Evolutionary conservation across 2,113 vertebrate species (phyloP).

Genomic region (Genyomyrus donnyi): DNA sequence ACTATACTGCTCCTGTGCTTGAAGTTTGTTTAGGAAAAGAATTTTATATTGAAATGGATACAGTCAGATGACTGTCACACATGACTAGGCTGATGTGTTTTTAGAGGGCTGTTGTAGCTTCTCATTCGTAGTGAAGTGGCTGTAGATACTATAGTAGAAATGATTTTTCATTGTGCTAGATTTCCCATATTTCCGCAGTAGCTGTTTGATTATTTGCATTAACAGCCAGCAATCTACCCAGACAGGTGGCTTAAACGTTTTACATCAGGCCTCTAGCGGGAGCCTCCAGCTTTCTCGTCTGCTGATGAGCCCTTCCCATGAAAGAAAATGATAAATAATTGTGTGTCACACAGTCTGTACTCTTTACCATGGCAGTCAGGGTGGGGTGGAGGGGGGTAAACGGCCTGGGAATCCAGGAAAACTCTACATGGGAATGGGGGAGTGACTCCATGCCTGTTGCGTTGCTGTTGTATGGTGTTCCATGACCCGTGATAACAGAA

Average conservation of each 20-base stretch:
- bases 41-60: background rate
- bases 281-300: background rate
- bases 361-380: background rate
- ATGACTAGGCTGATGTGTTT: background rate
- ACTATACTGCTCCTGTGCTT: background rate
- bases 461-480: background rate
- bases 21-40: background rate
- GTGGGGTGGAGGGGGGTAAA: background rate
- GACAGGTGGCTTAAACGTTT: constrained; percentile 25
- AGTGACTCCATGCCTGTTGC: background rate
- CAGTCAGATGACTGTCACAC: background rate
- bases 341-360: background rate
- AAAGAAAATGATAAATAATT: background rate
- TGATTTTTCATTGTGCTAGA: background rate
- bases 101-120: background rate
- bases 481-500: background rate
- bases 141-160: background rate
- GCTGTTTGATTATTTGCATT: background rate
- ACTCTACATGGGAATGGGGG: background rate
- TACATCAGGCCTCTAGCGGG: background rate
- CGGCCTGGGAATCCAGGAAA: background rate
- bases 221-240: constrained; percentile 12
- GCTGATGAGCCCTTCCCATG: background rate
- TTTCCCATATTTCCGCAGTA: background rate
- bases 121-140: background rate